phyloP scores from a whole-genome alignment of 2,888 invertebrate species.

The Nysson spinosus region DNA sequence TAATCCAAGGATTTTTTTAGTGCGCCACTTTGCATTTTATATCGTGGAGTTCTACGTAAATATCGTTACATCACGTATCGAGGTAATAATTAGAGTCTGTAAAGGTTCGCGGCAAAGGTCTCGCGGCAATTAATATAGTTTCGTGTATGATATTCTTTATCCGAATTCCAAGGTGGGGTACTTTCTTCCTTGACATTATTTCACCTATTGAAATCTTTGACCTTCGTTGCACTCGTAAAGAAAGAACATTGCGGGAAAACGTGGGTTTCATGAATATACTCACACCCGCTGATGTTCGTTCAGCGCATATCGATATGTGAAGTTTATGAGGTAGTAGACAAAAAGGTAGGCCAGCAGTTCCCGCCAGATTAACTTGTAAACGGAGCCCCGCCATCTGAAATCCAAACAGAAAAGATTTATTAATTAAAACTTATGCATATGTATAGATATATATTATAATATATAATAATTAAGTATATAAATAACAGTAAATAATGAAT shows the following conservation, averaged over 20 bases:
- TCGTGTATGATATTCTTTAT: background rate
- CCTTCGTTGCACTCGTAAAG: background rate
- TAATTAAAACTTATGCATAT: background rate
- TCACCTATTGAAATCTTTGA: background rate
- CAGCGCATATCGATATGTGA: conserved; percentile 90
- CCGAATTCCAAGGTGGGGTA: conserved; percentile 3
- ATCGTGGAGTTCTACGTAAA: too few relatives aligned
- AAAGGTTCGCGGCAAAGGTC: too few relatives aligned
- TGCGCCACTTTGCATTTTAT: too few relatives aligned
- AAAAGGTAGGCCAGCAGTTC: conserved; percentile 92
- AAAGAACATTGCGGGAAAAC: background rate
- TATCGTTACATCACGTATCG: too few relatives aligned
- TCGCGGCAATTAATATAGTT: too few relatives aligned
- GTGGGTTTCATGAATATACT: conserved; percentile 71
- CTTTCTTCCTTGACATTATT: background rate
- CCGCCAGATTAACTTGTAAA: conserved; percentile 96
- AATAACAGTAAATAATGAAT: too few relatives aligned
- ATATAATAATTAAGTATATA: too few relatives aligned
- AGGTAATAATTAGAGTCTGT: too few relatives aligned
- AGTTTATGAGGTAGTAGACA: conserved; percentile 91
- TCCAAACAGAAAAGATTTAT: conserved; percentile 63
- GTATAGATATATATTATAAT: background rate
- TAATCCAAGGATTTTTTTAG: too few relatives aligned
- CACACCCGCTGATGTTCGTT: conserved; percentile 89
- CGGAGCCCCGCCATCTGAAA: conserved; percentile 96